These are phyloP conservation scores for Amaurobius ferox DNA, from an alignment of 2,888 invertebrate species.

Conservation along the genomic window DNA sequence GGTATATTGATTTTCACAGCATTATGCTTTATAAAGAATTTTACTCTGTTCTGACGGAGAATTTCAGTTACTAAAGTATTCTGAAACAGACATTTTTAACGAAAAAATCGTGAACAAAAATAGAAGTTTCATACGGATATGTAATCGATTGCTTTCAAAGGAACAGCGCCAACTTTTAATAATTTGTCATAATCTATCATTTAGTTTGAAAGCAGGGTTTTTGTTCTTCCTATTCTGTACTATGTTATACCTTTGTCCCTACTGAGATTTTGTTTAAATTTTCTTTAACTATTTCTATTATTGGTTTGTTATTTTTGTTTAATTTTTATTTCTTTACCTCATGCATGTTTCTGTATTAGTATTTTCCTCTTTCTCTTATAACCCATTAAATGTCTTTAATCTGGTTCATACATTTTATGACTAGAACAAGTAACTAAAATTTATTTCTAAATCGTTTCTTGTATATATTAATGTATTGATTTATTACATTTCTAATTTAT, in stretches of 20 bases:
- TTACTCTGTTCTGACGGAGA: too few relatives aligned
- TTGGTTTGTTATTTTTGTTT: too few relatives aligned
- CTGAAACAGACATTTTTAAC: neutral
- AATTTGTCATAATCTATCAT: conserved; percentile 12
- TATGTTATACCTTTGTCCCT: neutral
- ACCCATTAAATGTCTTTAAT: too few relatives aligned
- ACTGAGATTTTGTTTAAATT: neutral
- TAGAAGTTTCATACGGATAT: neutral
- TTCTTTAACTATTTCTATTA: neutral
- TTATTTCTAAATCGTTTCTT: too few relatives aligned
- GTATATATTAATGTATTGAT: too few relatives aligned
- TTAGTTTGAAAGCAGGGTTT: neutral
- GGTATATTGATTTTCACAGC: too few relatives aligned
- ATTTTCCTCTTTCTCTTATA: neutral
- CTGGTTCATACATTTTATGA: too few relatives aligned
- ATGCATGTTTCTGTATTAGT: neutral
- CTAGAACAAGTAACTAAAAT: too few relatives aligned
- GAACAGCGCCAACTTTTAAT: conserved; percentile 3
- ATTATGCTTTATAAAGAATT: too few relatives aligned
- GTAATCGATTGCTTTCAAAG: neutral
- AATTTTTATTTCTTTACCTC: neutral
- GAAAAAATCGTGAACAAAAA: neutral
- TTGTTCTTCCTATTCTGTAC: neutral
- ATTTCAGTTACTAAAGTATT: too few relatives aligned
- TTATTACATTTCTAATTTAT: too few relatives aligned